Evolutionary conservation across 1,140 invertebrate species (phyloP), one percentile per base, ranked within the genome.

Genomic region (Lepidurus apus): DNA sequence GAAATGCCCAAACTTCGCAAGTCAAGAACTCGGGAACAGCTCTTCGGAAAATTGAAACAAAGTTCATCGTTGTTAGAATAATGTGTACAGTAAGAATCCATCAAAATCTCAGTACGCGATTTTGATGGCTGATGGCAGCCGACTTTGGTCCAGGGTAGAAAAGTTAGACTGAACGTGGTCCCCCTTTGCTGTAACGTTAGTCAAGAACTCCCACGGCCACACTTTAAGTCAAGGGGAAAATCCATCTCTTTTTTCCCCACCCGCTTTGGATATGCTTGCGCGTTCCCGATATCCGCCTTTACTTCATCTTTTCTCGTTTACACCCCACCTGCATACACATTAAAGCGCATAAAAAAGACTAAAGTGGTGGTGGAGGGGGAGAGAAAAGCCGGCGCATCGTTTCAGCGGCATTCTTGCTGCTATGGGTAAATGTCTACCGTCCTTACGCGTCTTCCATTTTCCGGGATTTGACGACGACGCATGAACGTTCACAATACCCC

Each of bases 311-410:
- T 3, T 21, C 53, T 65, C 53, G 53, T 65, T 65, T 65, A 65
- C 34, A 34, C 53, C 53, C 17, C 53, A 65, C 53, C 53, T 65
- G 53, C 53, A 65, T 65, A 65, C 53, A 65, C n/a, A 65, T 65
- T 65, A 65, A 13, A 65, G 53, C 13, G 53, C 21, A 65, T 65
- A 21, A 65, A 65, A 65, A 65, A 65, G 53, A n/a, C 21, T 65
- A 65, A 65, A 65, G 53, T 13, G 45, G 53, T 34, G 34, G 3
- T 3, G 34, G 34, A 34, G 34, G 34, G 4, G 34, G 34, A 34
- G 34, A 34, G 53, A 65, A 65, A 65, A 13, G 53, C 21, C 21
- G 17, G 8, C 34, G 4, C 34, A 21, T 65, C 53, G 53, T 65
- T 65, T 65, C 53, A 65, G 17, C 53, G n/a, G 13, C 53, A 11